Conservation (phyloP, 2,888 invertebrate species). For the Cataglyphis livida region DNA sequence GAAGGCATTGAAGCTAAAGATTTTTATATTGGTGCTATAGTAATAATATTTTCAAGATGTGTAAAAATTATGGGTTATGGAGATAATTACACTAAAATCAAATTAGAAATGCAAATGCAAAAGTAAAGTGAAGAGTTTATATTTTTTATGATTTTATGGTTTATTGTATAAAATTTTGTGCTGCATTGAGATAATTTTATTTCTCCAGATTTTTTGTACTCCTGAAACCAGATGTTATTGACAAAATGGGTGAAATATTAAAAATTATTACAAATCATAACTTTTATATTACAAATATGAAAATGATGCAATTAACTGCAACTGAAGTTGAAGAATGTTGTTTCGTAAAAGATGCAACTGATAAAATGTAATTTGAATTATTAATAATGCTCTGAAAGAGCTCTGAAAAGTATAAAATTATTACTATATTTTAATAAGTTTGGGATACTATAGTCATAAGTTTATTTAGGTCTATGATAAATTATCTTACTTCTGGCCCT, state of each 20-base stretch:
- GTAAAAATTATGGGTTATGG: constrained; percentile 91
- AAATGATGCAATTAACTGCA: constrained; percentile 90
- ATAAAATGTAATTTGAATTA: constrained; percentile 87
- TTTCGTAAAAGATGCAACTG: constrained; percentile 87
- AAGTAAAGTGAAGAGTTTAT: constrained; percentile 86
- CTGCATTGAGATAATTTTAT: constrained; percentile 39
- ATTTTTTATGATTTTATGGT: constrained; percentile 33
- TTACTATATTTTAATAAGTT: constrained; percentile 43
- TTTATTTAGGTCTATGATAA: constrained; percentile 87
- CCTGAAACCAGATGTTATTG: constrained; percentile 91
- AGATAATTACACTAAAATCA: constrained; percentile 89
- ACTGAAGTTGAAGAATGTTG: constrained; percentile 90
- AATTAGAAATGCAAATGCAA: constrained; percentile 89
- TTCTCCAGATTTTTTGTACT: constrained; percentile 90
- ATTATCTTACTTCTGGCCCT: constrained; percentile 89
- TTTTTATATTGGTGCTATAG: constrained; percentile 91
- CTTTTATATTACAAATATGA: constrained; percentile 89
- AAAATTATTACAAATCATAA: constrained; percentile 86
- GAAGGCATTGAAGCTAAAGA: constrained; percentile 89
- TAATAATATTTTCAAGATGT: constrained; percentile 91
- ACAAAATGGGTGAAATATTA: constrained; percentile 91
- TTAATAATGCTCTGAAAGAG: constrained; percentile 33
- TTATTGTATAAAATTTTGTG: not conserved
- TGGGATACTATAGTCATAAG: not conserved
- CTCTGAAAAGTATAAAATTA: constrained; percentile 26